These are phyloP conservation scores for Conomelus anceps DNA, from an alignment of 2,888 invertebrate species.

Conservation along the genomic window DNA sequence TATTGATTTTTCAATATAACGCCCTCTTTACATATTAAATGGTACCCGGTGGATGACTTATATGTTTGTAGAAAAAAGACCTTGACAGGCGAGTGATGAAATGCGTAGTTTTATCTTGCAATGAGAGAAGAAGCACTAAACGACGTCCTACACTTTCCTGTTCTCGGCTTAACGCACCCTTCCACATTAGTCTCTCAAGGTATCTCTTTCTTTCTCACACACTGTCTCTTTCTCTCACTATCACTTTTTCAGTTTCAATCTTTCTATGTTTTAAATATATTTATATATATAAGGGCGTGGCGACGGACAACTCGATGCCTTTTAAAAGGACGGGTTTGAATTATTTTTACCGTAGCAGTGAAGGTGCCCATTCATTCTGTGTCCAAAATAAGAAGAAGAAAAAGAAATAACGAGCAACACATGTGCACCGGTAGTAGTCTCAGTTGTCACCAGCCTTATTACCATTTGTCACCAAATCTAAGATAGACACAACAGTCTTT, in stretches of 20 bases:
- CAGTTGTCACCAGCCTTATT: not conserved
- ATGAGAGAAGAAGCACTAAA: not conserved
- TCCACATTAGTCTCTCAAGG: too few species aligned
- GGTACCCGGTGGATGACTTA: not conserved
- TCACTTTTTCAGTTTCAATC: too few species aligned
- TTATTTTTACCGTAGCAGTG: not conserved
- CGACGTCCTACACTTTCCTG: not conserved
- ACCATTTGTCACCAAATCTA: not conserved
- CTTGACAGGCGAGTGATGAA: not conserved
- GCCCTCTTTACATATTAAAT: not conserved
- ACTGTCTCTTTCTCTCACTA: not conserved
- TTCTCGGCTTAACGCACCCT: not conserved
- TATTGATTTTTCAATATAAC: not conserved
- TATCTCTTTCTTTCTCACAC: not conserved
- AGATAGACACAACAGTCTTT: not conserved
- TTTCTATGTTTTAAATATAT: not conserved
- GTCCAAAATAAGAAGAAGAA: not conserved
- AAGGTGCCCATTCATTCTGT: not conserved
- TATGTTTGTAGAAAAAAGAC: not conserved
- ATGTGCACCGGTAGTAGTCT: not conserved
- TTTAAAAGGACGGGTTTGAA: not conserved
- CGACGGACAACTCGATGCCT: not conserved
- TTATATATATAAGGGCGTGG: not conserved
- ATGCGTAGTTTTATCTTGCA: not conserved
- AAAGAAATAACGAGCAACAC: not conserved